Evolutionary conservation across 2,888 invertebrate genomes (phyloP).

Genomic region (Oxyteleia sp.): DNA sequence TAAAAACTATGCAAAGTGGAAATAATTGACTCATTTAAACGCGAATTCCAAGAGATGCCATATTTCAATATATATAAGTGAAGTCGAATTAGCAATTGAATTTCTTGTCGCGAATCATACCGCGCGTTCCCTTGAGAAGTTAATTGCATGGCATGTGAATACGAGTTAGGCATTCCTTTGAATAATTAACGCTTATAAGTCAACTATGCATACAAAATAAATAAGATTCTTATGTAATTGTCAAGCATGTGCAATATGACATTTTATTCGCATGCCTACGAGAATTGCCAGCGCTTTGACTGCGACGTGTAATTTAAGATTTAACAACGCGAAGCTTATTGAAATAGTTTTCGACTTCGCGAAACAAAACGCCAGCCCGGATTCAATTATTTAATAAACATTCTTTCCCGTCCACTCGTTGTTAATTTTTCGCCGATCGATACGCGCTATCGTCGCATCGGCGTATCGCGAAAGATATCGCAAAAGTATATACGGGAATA

Average conservation of each 20-base stretch:
- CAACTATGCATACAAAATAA: constrained; percentile 66
- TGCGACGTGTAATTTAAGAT: constrained; percentile 56
- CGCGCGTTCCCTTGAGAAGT: constrained; percentile 46
- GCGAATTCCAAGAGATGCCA: constrained; percentile 40
- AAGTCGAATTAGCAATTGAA: constrained; percentile 64
- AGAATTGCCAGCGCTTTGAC: constrained; percentile 54
- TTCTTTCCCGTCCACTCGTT: constrained; percentile 1
- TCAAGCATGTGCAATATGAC: constrained; percentile 61
- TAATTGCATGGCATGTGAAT: constrained; percentile 65
- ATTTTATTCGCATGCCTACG: constrained; percentile 63
- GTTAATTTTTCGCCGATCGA: constrained; percentile 7
- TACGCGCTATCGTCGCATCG: constrained; percentile 3
- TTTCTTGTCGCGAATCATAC: constrained; percentile 65
- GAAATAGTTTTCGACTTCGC: constrained; percentile 57
- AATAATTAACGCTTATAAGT: constrained; percentile 69
- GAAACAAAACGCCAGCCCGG: constrained; percentile 23
- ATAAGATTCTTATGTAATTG: constrained; percentile 71
- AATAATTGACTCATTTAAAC: constrained; percentile 28
- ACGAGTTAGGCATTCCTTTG: constrained; percentile 66
- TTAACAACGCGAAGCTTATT: constrained; percentile 54
- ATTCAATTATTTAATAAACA: constrained; percentile 44
- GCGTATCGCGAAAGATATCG: too few relatives aligned
- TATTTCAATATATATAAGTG: constrained; percentile 64
- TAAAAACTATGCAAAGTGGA: constrained; percentile 3
- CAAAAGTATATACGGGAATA: too few relatives aligned